Evolutionary conservation across 2,888 invertebrate genomes (phyloP), one percentile per base, ranked within the genome.

Genomic region (Maniola hyperantus): DNA sequence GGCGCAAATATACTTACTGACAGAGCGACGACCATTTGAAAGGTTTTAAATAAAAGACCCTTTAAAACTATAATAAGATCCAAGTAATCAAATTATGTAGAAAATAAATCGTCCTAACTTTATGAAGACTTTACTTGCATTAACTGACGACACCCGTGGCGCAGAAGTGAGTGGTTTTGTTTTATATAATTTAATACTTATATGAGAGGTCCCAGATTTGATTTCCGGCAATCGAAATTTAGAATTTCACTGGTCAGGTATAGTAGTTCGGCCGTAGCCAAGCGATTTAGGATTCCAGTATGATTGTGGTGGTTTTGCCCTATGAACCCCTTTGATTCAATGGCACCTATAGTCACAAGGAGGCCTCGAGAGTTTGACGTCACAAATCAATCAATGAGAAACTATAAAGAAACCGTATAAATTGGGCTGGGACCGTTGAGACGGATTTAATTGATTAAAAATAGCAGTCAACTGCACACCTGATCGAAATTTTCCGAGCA

Each of bases 401-500:
- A 44, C 63, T 65, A 60, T 61, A 71, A 70, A 66, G 63, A 68
- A 68, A 54, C 64, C 39, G 26, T 64, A 58, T 64, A 64, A 71
- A 71, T 74, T 66, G 64, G 51, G 71, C 73, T 66, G 64, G 51
- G 71, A 65, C 10, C 59, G 63, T 15, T 60, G 60, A 70, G 58
- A 66, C 64, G 53, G 46, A 67, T 68, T 69, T 64, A 70, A 75
- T 72, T 76, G 59, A 67, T 70, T 70, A 75, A 76, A 71, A 70
- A 67, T 73, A 77, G 60, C 71, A 60, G n/a, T 66, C 67, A 65
- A 65, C 65, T 65, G 64, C 69, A 62, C 70, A 68, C 66, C 66
- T 69, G 44, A 26, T 60, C 59, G 53, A 64, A 83, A 77, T 71
- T 81, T 84, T 83, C 82, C 83, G 64, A 68, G 33, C 65, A 66